Conservation (phyloP, 2,888 invertebrate species). For the Pantelozetes paolii region DNA sequence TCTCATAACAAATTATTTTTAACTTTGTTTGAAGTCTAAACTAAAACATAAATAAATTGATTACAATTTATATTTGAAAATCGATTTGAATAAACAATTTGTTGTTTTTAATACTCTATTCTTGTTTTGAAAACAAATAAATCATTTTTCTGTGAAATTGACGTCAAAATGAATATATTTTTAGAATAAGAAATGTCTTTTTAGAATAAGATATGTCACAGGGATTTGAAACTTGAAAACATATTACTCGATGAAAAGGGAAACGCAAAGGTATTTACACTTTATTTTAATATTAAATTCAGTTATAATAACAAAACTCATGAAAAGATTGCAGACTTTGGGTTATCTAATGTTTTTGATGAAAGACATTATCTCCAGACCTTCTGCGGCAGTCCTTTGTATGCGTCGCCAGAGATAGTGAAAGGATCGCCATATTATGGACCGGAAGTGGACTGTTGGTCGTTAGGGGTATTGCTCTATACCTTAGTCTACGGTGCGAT, state of each 20-base stretch:
- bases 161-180: too few species aligned
- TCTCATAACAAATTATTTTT: too few species aligned
- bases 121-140: not conserved
- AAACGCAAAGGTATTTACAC: slow-evolving; percentile 75
- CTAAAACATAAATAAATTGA: too few species aligned
- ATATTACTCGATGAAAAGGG: slow-evolving; percentile 86
- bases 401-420: slow-evolving; percentile 96
- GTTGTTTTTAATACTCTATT: too few species aligned
- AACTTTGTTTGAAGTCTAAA: too few species aligned
- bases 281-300: slow-evolving; percentile 43
- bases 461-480: slow-evolving; percentile 91
- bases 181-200: not conserved
- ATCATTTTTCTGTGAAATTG: not conserved
- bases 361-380: slow-evolving; percentile 78
- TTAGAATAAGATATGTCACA: slow-evolving; percentile 87
- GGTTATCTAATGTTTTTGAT: slow-evolving; percentile 93
- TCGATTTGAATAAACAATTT: not conserved
- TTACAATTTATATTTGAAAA: too few species aligned
- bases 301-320: too few species aligned
- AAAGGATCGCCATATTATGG: slow-evolving; percentile 94
- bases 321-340: slow-evolving; percentile 91
- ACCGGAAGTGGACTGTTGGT: slow-evolving; percentile 78
- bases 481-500: slow-evolving; percentile 98
- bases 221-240: slow-evolving; percentile 92
- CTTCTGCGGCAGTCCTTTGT: slow-evolving; percentile 92